Conservation (phyloP, 2,113 vertebrate species). For the Penelope pileata region DNA sequence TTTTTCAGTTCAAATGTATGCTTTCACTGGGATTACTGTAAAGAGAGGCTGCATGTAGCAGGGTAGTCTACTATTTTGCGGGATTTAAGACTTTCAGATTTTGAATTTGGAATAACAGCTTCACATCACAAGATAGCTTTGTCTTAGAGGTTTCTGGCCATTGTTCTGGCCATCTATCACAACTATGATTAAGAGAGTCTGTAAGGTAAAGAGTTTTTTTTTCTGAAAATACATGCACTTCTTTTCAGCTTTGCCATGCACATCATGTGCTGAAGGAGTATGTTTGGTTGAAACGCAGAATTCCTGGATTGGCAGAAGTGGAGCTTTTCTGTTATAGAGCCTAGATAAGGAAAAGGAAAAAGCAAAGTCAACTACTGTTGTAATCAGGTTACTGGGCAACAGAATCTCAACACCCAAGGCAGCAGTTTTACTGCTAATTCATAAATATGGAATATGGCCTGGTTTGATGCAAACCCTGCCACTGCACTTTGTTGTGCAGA, state of each 20-base stretch:
- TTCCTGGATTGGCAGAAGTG: conserved; percentile 7
- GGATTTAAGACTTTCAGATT: background rate
- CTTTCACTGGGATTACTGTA: background rate
- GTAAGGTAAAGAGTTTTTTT: background rate
- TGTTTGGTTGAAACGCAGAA: conserved; percentile 26
- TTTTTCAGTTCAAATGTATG: background rate
- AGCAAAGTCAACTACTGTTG: background rate
- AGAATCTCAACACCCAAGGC: background rate
- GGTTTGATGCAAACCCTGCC: background rate
- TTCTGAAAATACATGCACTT: background rate
- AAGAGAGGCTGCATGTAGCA: background rate
- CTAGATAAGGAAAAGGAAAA: conserved; percentile 20
- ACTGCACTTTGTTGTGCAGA: background rate
- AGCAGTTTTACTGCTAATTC: background rate
- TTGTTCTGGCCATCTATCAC: background rate
- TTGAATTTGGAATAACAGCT: background rate
- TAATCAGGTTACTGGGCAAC: background rate
- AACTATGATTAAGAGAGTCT: background rate
- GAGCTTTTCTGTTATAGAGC: background rate
- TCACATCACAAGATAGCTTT: background rate
- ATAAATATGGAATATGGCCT: background rate
- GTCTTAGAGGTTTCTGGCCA: background rate
- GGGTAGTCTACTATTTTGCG: background rate
- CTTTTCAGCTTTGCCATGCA: background rate
- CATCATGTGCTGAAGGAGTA: background rate